Evolutionary conservation across 2,113 vertebrate species (phyloP).

Genomic region (Laterallus jamaicensis): DNA sequence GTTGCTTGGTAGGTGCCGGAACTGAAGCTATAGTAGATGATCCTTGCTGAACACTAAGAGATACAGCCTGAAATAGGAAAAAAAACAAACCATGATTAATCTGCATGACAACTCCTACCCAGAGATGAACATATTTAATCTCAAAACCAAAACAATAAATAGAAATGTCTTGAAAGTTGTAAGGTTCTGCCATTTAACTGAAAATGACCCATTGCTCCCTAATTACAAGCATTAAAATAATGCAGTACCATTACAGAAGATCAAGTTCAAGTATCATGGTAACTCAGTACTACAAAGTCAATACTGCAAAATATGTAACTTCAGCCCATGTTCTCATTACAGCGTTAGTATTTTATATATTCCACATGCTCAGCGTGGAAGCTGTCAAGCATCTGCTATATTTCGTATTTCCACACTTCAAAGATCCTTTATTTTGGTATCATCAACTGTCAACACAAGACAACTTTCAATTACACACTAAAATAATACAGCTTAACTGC

Average conservation of each 20-base stretch:
- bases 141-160: neutral
- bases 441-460: neutral
- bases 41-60: conserved; percentile 81
- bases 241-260: neutral
- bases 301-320: neutral
- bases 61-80: conserved; percentile 76
- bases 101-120: neutral
- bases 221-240: neutral
- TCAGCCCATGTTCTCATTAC: neutral
- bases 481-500: neutral
- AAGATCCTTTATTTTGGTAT: neutral
- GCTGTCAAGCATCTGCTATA: neutral
- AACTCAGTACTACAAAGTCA: neutral
- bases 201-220: neutral
- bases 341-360: neutral
- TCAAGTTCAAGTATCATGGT: neutral
- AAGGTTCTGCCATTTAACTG: neutral
- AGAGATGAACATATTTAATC: neutral
- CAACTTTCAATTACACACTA: neutral
- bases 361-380: neutral
- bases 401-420: neutral
- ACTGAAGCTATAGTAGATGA: conserved; percentile 73
- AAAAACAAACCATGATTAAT: neutral
- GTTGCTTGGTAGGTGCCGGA: conserved; percentile 76
- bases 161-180: neutral